Conservation (phyloP, 2,888 invertebrate genomes). For the Mechanitis mazaeus region DNA sequence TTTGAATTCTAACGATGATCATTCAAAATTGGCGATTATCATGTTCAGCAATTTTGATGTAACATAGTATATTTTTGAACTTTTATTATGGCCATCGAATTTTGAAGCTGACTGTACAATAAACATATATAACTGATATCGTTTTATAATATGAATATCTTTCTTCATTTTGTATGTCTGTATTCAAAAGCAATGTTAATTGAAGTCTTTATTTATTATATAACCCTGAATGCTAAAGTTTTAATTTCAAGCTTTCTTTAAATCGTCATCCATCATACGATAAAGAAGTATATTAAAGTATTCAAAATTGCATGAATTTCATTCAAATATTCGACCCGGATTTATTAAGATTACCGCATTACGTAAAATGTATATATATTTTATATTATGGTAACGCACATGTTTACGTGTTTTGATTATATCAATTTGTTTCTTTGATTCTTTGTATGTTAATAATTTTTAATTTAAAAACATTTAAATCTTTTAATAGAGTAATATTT, state of each 20-base stretch:
- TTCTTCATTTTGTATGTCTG: neutral
- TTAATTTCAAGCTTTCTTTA: constrained; percentile 29
- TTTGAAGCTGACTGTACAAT: no score
- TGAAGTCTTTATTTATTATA: constrained; percentile 16
- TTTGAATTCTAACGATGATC: no score
- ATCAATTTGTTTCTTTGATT: no score
- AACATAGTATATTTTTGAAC: no score
- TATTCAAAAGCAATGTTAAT: neutral
- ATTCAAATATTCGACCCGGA: constrained; percentile 28
- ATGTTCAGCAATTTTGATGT: no score
- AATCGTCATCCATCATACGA: constrained; percentile 32
- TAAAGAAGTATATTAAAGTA: constrained; percentile 21
- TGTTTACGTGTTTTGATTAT: constrained; percentile 16
- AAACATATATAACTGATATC: neutral
- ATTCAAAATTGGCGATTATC: no score
- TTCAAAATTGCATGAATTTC: constrained; percentile 28
- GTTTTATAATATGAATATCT: neutral
- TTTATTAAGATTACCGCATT: constrained; percentile 29
- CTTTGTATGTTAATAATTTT: no score
- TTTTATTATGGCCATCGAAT: no score
- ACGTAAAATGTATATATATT: constrained; percentile 40
- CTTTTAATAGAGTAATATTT: no score
- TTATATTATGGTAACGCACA: constrained; percentile 25
- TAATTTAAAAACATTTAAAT: no score
- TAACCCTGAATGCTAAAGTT: constrained; percentile 22